phyloP scores from a whole-genome alignment of 2,888 invertebrate species.

The Unio pictorum region DNA sequence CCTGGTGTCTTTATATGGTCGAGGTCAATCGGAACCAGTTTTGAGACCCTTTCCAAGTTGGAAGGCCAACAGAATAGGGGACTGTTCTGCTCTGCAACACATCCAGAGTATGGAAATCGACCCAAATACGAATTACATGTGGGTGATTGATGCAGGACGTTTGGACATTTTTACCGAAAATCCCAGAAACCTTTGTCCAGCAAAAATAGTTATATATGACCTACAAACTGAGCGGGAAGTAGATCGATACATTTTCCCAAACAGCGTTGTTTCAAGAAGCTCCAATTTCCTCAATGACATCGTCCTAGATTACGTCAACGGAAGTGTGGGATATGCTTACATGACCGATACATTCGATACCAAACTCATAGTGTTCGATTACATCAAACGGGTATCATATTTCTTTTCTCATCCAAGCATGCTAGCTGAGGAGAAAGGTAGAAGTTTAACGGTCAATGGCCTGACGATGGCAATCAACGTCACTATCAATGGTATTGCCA shows the following conservation, averaged over 20 bases:
- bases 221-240: conserved; percentile 6
- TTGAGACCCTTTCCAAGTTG: conserved; percentile 29
- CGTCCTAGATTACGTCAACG: conserved; percentile 26
- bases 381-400: conserved; percentile 17
- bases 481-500: conserved; percentile 33
- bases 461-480: conserved; percentile 4
- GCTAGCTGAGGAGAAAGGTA: conserved; percentile 12
- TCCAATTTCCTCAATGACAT: conserved; percentile 35
- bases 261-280: conserved; percentile 19
- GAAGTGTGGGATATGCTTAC: conserved; percentile 23
- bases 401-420: conserved; percentile 28
- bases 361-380: conserved; percentile 28
- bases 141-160: conserved; percentile 40
- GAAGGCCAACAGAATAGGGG: conserved; percentile 22
- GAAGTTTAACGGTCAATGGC: conserved; percentile 9
- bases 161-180: conserved; percentile 10
- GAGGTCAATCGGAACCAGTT: conserved; percentile 1
- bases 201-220: conserved; percentile 31
- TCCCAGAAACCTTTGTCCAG: conserved; percentile 24
- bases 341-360: conserved; percentile 27
- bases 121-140: conserved; percentile 34
- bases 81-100: conserved; percentile 29
- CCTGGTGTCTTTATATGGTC: conserved; percentile 6
- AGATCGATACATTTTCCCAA: conserved; percentile 17
- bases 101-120: conserved; percentile 41